These are phyloP conservation scores for Paguma larvata DNA, from an alignment of 2,797 vertebrate genomes.

Conservation along the genomic window DNA sequence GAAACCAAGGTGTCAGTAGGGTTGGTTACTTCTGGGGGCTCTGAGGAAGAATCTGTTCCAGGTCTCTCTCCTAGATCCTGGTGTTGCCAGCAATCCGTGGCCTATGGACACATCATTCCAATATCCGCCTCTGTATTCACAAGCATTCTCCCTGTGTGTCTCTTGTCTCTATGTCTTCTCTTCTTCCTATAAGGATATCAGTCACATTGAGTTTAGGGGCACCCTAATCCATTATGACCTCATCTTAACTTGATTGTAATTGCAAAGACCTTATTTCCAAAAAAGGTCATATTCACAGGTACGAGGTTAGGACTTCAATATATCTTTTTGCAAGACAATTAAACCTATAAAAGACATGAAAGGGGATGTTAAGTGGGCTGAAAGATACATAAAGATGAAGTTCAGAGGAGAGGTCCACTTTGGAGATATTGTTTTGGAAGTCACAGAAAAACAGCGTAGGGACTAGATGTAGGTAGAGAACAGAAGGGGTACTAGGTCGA, in stretches of 20 bases:
- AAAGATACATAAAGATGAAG: background rate
- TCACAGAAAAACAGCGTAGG: background rate
- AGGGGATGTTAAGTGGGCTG: background rate
- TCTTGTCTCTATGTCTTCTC: background rate
- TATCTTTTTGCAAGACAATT: constrained; percentile 3
- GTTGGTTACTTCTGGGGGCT: background rate
- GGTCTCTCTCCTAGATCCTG: background rate
- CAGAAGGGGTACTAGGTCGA: background rate
- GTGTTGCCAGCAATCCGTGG: background rate
- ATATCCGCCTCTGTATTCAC: background rate
- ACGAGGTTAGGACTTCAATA: background rate
- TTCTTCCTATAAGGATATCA: background rate
- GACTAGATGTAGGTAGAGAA: background rate
- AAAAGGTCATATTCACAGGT: background rate
- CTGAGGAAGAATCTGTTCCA: background rate
- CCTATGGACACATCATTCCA: background rate
- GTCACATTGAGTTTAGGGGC: background rate
- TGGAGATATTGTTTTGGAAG: constrained; percentile 21
- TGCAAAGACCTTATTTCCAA: constrained; percentile 45
- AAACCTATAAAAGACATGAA: background rate
- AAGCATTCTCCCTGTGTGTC: background rate
- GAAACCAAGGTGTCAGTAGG: background rate
- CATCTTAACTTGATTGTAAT: constrained; percentile 15
- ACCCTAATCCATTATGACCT: background rate
- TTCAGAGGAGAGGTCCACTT: background rate